Conservation (phyloP, 1,140 invertebrate species). For the Ceratosolen fusciceps region DNA sequence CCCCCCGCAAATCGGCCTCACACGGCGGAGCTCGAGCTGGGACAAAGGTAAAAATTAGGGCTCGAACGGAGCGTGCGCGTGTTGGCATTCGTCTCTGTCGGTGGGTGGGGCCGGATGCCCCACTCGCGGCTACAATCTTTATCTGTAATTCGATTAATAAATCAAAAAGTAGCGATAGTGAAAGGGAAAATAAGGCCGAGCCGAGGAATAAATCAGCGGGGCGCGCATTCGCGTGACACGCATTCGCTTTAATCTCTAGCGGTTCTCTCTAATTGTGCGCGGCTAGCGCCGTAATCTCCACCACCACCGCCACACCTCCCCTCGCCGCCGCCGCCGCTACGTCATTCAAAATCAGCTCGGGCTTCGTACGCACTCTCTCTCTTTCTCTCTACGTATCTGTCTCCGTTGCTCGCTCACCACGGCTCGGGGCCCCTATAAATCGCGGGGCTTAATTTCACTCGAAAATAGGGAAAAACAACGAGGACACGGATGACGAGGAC, state of each 20-base stretch:
- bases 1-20: no score
- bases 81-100: no score
- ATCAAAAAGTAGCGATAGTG: not conserved
- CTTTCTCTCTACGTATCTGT: no score
- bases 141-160: constrained; percentile 20
- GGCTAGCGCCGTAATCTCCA: not conserved
- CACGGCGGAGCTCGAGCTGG: no score
- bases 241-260: constrained; percentile 4
- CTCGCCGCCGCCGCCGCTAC: no score
- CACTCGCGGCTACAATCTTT: not conserved
- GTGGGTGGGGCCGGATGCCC: no score
- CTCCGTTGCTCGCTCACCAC: not conserved
- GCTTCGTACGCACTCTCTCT: not conserved
- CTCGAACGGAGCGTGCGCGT: no score
- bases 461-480: not conserved
- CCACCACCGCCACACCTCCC: no score
- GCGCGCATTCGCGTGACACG: not conserved
- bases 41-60: no score
- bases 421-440: not conserved
- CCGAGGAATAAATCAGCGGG: not conserved
- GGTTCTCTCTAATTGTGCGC: not conserved
- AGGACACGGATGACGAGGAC: no score
- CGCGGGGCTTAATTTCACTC: not conserved
- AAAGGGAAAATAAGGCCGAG: not conserved
- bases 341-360: not conserved